Evolutionary conservation across 2,888 invertebrate genomes (phyloP), one percentile per base, ranked within the genome.

Genomic region (Herminia tarsipennalis): DNA sequence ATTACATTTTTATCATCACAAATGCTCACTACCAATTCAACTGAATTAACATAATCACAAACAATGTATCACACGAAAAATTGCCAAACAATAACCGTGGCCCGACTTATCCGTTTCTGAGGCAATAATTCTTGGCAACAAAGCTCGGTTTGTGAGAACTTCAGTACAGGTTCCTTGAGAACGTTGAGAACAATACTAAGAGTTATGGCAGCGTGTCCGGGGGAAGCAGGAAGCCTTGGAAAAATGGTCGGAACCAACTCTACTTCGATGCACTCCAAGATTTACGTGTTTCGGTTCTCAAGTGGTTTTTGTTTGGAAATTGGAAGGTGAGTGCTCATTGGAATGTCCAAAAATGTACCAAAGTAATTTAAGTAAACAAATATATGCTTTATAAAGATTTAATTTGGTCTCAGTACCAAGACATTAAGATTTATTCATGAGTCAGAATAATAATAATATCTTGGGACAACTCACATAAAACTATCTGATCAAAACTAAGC

Each of bases 91-190:
- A 83, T 83, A 80, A 78, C 74, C 70, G 52, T 61, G 58, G 48
- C 32, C 30, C 42, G 63, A 68, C 64, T 74, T 76, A 76, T 84
- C 83, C 84, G 83, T 69, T 74, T 53, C 50, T 39, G 34, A 33
- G 60, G 69, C 66, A 66, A 73, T 85, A 84, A 83, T 55, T 85
- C 82, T 81, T 56, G 30, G 27, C 39, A 55, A 85, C 86, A 85
- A 85, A 70, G 67, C 61, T 47, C 59, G 52, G 71, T 37, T 46
- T 39, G 47, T 39, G 59, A 71, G 61, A 76, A 78, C 60, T 78
- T 76, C 52, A 57, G 58, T 58, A 51, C 69, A 67, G 72, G 76
- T 70, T 78, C 69, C 82, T 81, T 77, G 66, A 73, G 70, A 67
- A 65, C 63, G 61, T 59, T 27, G 70, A 71, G 79, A 83, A 83